Percentiles rank a stretch among this genome's conserved stretches.
phyloP scores from a whole-genome alignment of 2,113 vertebrate genomes.

The Cheilinus undulatus region DNA sequence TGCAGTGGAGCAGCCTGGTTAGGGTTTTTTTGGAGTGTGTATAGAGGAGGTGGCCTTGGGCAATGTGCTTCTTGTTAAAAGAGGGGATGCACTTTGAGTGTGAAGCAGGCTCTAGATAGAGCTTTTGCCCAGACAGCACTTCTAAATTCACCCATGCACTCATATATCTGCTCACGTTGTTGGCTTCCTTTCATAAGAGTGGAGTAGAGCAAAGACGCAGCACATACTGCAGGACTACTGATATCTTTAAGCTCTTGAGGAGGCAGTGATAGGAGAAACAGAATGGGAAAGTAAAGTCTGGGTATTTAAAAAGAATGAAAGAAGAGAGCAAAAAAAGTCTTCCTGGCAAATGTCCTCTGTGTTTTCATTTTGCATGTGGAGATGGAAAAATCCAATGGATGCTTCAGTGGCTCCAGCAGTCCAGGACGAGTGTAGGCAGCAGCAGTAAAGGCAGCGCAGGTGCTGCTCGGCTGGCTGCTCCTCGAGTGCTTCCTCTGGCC shows the following conservation, averaged over 20 bases:
- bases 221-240: constrained; percentile 28
- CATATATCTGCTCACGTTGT: constrained; percentile 48
- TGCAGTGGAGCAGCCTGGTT: constrained; percentile 51
- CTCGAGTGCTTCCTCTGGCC: constrained; percentile 66
- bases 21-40: constrained; percentile 58
- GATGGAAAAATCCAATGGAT: background rate
- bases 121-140: constrained; percentile 70
- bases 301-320: constrained; percentile 14
- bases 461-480: constrained; percentile 42
- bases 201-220: constrained; percentile 29
- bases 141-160: constrained; percentile 67
- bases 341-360: constrained; percentile 32
- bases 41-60: constrained; percentile 68
- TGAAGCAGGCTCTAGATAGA: constrained; percentile 54
- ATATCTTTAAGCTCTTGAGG: constrained; percentile 52
- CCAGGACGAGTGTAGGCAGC: constrained; percentile 58
- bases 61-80: constrained; percentile 71
- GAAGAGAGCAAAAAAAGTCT: constrained; percentile 24
- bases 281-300: constrained; percentile 21
- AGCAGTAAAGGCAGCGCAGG: constrained; percentile 66
- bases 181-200: constrained; percentile 39
- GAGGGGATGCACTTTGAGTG: constrained; percentile 60
- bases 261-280: constrained; percentile 28
- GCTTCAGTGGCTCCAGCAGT: constrained; percentile 66
- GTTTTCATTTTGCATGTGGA: background rate